phyloP scores from a whole-genome alignment of 2,888 invertebrate species.

The Thymelicus lineola region DNA sequence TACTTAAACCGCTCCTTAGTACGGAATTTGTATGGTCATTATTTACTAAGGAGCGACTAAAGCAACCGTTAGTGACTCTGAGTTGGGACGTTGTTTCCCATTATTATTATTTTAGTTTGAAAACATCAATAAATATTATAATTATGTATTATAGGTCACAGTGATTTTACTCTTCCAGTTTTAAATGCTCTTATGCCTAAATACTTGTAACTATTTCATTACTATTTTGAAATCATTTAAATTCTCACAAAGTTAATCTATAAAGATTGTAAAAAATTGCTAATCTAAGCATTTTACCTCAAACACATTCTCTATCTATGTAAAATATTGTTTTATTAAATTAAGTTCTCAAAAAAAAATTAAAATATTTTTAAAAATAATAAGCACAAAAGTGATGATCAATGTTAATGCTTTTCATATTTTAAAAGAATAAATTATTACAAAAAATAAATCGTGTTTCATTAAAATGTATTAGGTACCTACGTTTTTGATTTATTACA shows the following conservation, averaged over 20 bases:
- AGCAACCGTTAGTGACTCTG: no score
- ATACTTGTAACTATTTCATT: background rate
- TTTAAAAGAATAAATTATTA: slow-evolving; percentile 57
- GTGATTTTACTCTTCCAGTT: background rate
- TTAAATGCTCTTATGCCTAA: background rate
- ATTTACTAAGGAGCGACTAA: no score
- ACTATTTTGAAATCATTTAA: background rate
- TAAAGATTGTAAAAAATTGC: background rate
- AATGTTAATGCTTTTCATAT: slow-evolving; percentile 75
- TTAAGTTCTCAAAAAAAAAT: slow-evolving; percentile 11
- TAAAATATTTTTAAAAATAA: slow-evolving; percentile 18
- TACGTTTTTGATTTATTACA: no score
- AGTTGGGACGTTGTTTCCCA: no score
- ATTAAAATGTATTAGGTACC: no score
- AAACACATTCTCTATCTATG: slow-evolving; percentile 5
- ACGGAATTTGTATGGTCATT: no score
- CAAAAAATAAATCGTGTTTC: slow-evolving; percentile 3
- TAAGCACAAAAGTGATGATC: slow-evolving; percentile 60
- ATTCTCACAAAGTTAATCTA: background rate
- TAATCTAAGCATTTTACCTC: slow-evolving; percentile 8
- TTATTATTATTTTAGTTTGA: no score
- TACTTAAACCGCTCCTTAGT: no score
- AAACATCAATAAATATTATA: no score
- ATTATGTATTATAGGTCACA: no score
- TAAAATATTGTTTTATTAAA: slow-evolving; percentile 20